Evolutionary conservation across 2,888 invertebrate genomes (phyloP).

Genomic region (Hartigia nigra): DNA sequence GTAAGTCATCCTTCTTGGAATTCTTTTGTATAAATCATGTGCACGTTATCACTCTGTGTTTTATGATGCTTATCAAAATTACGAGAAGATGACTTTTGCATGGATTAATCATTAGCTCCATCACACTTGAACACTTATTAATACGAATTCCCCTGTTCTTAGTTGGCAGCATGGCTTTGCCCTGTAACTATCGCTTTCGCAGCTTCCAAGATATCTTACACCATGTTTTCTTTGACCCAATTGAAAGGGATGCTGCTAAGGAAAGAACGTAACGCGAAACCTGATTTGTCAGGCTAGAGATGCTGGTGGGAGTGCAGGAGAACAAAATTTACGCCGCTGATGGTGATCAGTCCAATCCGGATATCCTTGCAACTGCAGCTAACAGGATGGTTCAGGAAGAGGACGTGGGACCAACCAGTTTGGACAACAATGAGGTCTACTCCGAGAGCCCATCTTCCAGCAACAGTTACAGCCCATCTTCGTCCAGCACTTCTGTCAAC

Average conservation of each 20-base stretch:
- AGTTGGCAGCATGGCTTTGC: constrained; percentile 50
- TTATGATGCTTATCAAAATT: background rate
- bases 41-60: no score
- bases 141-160: constrained; percentile 43
- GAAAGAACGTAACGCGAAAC: constrained; percentile 51
- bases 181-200: background rate
- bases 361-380: background rate
- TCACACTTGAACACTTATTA: background rate
- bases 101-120: background rate
- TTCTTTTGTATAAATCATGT: background rate
- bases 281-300: constrained; percentile 64
- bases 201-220: constrained; percentile 46
- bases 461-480: background rate
- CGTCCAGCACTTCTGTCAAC: constrained; percentile 4
- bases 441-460: background rate
- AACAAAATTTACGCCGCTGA: constrained; percentile 46
- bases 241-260: constrained; percentile 40
- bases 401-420: background rate
- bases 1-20: background rate
- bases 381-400: background rate
- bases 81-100: background rate
- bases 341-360: background rate
- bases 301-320: constrained; percentile 58
- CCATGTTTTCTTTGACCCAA: constrained; percentile 42
- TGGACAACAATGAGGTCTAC: constrained; percentile 12